A percentile compares a stretch with the other conserved stretches of the same genome.
phyloP scores from a whole-genome alignment of 2,113 vertebrate species.

The Andinoacara biseriatus region DNA sequence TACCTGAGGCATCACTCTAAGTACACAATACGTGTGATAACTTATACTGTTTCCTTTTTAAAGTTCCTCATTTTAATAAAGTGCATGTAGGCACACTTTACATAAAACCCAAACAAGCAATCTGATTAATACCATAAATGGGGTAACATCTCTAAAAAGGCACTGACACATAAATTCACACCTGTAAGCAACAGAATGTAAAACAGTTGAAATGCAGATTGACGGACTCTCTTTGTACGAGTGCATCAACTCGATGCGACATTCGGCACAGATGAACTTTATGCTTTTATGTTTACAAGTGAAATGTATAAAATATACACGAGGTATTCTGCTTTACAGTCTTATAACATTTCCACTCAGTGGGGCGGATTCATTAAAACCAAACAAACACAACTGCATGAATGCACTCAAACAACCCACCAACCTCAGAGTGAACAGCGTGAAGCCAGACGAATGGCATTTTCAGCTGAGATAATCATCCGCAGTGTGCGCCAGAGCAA shows the following conservation, averaged over 20 bases:
- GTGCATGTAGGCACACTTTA: background rate
- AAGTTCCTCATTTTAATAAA: background rate
- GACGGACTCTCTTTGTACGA: background rate
- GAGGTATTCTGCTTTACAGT: conserved; percentile 52
- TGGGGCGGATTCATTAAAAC: conserved; percentile 46
- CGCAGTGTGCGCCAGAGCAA: background rate
- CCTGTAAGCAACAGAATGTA: background rate
- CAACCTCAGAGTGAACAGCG: conserved; percentile 24
- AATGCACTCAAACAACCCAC: conserved; percentile 20
- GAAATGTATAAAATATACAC: conserved; percentile 46
- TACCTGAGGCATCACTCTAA: background rate
- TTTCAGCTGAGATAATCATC: conserved; percentile 15
- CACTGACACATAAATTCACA: conserved; percentile 1
- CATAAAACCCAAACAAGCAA: background rate
- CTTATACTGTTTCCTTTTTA: background rate
- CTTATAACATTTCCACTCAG: conserved; percentile 39
- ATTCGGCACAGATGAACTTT: conserved; percentile 29
- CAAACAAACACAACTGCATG: conserved; percentile 14
- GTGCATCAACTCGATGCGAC: conserved; percentile 1
- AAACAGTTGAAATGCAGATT: conserved; percentile 1
- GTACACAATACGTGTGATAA: background rate
- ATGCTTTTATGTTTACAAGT: conserved; percentile 25
- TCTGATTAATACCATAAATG: background rate
- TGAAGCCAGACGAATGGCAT: conserved; percentile 45
- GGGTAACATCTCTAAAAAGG: conserved; percentile 4